Base-by-base conservation (phyloP, 2,888 invertebrate genomes). In the Bhutanitis thaidina region DNA sequence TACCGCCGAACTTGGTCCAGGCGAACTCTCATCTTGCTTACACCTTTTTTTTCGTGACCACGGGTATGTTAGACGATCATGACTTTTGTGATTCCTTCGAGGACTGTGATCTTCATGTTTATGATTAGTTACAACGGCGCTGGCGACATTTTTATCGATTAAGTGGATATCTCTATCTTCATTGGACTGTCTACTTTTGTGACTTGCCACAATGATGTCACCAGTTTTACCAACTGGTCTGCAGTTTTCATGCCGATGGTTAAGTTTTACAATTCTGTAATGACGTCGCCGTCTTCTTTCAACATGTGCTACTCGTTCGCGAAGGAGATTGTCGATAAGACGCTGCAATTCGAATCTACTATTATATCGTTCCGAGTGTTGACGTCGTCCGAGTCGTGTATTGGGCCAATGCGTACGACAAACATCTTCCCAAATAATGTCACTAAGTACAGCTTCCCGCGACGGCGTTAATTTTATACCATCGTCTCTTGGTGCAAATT, bases 351-450 rank as follows among this genome's bases (percentile, higher is more conserved):
- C 87, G 36, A 74, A 74, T 56, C 84, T 70, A 3, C 80, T 77
- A 40, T 69, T 77, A 52, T 69, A 74, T 53, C 86, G 70, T 27
- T 87, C 85, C 3, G 77, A 60, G 43, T 70, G 60, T 41, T 66
- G 59, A 10, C 88, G 74, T 15, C 84, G 80, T n/a, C 77, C 77
- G 10, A 89, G 67, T 1, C 88, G 71, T 15, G 85, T 73, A 38
- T 75, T 83, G 1, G 89, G 89, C 89, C 89, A 89, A 56, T 88
- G 89, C 3, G 89, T 88, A 20, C 89, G 77, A 63, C 88, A 89
- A 10, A 89, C 89, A 54, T 89, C 89, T 65, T 89, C 89, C 77
- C 82, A 89, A 60, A 89, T 89, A 13, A 89, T 89, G 46, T 89
- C 89, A 59, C 89, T 89, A 25, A 89, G 71, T 10, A 89, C 89